Evolutionary conservation across 2,888 invertebrate genomes (phyloP).

Genomic region (Sarcophaga rosellei): DNA sequence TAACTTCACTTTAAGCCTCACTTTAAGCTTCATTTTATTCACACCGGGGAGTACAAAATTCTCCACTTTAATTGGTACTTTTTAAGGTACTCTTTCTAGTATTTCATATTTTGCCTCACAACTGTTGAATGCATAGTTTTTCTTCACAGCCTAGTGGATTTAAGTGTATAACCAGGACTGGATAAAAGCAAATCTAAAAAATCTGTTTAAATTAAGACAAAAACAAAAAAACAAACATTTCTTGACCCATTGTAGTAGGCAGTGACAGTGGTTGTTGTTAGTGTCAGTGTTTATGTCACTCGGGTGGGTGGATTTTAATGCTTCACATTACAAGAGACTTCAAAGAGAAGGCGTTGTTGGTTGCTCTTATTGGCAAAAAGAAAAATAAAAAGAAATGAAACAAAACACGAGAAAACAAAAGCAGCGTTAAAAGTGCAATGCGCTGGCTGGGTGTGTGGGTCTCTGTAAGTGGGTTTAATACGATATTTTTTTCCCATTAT

Average conservation of each 20-base stretch:
- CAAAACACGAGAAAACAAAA: not conserved
- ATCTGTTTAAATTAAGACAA: not conserved
- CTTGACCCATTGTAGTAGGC: not conserved
- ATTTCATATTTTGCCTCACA: not conserved
- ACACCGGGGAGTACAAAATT: too few relatives aligned
- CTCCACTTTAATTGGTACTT: too few relatives aligned
- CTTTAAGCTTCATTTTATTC: too few relatives aligned
- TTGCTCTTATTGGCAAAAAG: not conserved
- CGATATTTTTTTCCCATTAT: not conserved
- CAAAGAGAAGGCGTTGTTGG: not conserved
- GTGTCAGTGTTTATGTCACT: not conserved
- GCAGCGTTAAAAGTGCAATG: not conserved
- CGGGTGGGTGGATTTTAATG: slow-evolving; percentile 10
- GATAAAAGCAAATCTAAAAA: not conserved
- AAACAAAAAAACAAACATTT: not conserved
- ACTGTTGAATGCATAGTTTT: not conserved
- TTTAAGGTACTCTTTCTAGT: not conserved
- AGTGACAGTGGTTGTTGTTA: not conserved
- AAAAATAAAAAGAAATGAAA: not conserved
- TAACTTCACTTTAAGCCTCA: too few relatives aligned
- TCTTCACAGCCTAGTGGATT: not conserved
- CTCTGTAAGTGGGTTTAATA: not conserved
- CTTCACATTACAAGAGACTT: slow-evolving; percentile 18
- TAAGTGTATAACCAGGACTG: not conserved
- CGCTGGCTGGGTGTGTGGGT: slow-evolving; percentile 22